phyloP scores from a whole-genome alignment of 2,888 invertebrate species.

The Stramonita haemastoma region DNA sequence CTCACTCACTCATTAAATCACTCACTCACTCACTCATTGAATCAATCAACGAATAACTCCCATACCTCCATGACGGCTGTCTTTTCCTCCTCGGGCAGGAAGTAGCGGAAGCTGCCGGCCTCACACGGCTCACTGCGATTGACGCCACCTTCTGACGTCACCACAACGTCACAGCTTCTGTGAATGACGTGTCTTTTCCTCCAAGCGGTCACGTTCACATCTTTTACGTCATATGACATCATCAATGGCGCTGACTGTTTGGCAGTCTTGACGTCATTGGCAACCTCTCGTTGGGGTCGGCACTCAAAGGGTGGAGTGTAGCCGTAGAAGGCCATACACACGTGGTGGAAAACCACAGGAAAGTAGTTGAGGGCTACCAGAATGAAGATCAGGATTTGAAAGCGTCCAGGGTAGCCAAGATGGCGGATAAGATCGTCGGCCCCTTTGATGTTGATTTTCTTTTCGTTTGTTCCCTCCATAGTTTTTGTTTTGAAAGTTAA shows the following conservation, averaged over 20 bases:
- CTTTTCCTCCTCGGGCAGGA: constrained; percentile 7
- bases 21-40: not conserved
- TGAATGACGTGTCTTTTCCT: not conserved
- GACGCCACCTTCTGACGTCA: constrained; percentile 4
- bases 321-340: constrained; percentile 58
- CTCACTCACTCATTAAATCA: not conserved
- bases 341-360: constrained; percentile 54
- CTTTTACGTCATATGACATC: not conserved
- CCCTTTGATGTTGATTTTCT: not conserved
- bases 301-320: constrained; percentile 48
- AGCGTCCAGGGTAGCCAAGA: constrained; percentile 53
- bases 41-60: too few relatives aligned
- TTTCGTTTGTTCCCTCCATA: not conserved
- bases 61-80: constrained; percentile 32
- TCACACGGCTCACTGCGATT: constrained; percentile 4
- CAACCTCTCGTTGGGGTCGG: not conserved
- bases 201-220: not conserved
- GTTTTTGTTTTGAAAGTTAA: not conserved
- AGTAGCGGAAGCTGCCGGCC: not conserved
- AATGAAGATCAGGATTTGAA: constrained; percentile 52
- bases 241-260: not conserved
- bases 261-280: not conserved
- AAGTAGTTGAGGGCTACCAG: constrained; percentile 56
- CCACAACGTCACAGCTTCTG: constrained; percentile 3
- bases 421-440: constrained; percentile 46